phyloP scores from a whole-genome alignment of 2,797 vertebrate genomes.

The Semotilus atromaculatus region DNA sequence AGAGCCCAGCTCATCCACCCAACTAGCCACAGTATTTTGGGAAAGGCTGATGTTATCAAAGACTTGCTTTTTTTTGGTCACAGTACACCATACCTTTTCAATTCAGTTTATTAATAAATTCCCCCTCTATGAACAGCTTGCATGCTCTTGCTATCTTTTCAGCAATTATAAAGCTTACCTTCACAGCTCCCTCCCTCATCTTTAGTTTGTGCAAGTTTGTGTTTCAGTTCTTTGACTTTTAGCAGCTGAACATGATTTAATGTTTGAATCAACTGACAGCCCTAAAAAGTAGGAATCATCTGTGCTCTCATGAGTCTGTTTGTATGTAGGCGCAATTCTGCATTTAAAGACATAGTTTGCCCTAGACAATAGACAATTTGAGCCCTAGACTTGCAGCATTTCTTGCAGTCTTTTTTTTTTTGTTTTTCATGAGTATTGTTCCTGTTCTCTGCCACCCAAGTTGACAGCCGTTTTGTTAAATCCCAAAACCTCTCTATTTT shows the following conservation, averaged over 20 bases:
- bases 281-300: neutral
- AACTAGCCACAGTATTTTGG: neutral
- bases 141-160: neutral
- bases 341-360: neutral
- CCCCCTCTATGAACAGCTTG: neutral
- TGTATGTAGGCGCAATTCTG: neutral
- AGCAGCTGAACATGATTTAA: neutral
- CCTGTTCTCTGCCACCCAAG: neutral
- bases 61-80: neutral
- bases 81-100: neutral
- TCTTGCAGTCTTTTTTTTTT: conserved; percentile 19
- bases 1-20: neutral
- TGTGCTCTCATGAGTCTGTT: neutral
- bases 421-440: neutral
- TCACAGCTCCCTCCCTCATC: neutral
- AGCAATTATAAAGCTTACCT: neutral
- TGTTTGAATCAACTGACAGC: neutral
- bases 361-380: conserved; percentile 21
- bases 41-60: neutral
- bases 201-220: neutral
- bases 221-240: neutral
- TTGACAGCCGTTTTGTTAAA: neutral
- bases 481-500: neutral
- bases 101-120: neutral
- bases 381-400: neutral